Percentiles rank a stretch among this genome's conserved stretches.
Evolutionary conservation across 2,888 invertebrate genomes (phyloP).

Genomic region (Caenorhabditis angaria): DNA sequence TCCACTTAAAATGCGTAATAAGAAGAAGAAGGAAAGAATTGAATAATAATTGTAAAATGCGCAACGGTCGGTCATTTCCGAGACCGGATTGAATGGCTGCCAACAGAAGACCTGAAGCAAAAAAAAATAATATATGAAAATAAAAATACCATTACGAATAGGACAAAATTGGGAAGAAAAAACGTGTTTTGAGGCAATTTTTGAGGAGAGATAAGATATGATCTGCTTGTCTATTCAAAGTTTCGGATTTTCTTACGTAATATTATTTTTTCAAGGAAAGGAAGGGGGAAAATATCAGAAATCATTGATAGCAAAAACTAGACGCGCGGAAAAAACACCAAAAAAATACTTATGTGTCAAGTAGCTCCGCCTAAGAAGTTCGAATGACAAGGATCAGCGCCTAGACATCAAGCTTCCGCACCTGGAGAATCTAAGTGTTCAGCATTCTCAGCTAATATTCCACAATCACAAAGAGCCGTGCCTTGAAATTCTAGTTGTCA

Average conservation of each 20-base stretch:
- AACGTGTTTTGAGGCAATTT: too few relatives aligned
- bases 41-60: background rate
- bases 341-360: too few relatives aligned
- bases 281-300: background rate
- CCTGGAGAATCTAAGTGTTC: too few relatives aligned
- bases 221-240: background rate
- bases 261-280: background rate
- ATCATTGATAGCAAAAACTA: too few relatives aligned
- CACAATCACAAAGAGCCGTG: too few relatives aligned
- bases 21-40: too few relatives aligned
- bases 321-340: too few relatives aligned
- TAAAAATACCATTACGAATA: background rate
- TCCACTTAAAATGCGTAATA: background rate
- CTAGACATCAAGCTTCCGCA: too few relatives aligned
- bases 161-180: background rate
- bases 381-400: too few relatives aligned
- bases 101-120: background rate
- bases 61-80: constrained; percentile 1
- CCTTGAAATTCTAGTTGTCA: too few relatives aligned
- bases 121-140: background rate
- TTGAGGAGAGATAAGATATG: constrained; percentile 1
- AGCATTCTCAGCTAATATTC: too few relatives aligned
- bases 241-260: background rate
- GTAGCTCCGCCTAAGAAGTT: too few relatives aligned
- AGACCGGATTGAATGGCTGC: background rate